Conservation (phyloP, 2,797 vertebrate species). For the Selene dorsalis region DNA sequence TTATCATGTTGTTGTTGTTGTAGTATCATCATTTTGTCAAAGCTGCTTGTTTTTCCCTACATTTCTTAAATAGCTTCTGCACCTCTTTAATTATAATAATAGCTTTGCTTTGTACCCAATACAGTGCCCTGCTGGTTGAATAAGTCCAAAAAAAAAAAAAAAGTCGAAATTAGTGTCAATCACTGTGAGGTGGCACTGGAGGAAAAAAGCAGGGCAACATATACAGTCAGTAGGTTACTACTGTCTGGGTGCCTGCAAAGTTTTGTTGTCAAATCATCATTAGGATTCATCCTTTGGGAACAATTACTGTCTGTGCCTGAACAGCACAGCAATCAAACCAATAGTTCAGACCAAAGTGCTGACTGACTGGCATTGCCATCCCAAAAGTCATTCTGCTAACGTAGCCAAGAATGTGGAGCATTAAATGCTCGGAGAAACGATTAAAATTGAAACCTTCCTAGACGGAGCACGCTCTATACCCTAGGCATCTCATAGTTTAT, state of each 20-base stretch:
- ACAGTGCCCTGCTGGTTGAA: neutral
- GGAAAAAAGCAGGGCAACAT: neutral
- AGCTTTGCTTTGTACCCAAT: conserved; percentile 12
- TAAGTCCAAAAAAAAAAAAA: no score
- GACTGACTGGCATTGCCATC: neutral
- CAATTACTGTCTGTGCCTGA: neutral
- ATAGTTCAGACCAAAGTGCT: conserved; percentile 14
- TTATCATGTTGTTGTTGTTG: conserved; percentile 14
- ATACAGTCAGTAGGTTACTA: neutral
- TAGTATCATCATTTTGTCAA: conserved; percentile 9
- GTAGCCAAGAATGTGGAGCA: conserved; percentile 53
- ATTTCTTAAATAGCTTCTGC: conserved; percentile 37
- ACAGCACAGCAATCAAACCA: conserved; percentile 13
- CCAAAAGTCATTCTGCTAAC: neutral
- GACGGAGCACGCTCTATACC: conserved; percentile 57
- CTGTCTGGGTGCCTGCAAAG: neutral
- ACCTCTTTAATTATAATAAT: conserved; percentile 13
- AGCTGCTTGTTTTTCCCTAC: conserved; percentile 6
- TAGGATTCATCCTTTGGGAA: conserved; percentile 2
- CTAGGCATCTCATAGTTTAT: conserved; percentile 57
- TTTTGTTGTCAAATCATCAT: no score
- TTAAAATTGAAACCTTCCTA: conserved; percentile 61
- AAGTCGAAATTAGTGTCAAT: neutral
- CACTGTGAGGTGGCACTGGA: no score
- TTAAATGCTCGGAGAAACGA: conserved; percentile 57